phyloP scores from a whole-genome alignment of 2,113 vertebrate genomes.

The Meleagris gallopavo region DNA sequence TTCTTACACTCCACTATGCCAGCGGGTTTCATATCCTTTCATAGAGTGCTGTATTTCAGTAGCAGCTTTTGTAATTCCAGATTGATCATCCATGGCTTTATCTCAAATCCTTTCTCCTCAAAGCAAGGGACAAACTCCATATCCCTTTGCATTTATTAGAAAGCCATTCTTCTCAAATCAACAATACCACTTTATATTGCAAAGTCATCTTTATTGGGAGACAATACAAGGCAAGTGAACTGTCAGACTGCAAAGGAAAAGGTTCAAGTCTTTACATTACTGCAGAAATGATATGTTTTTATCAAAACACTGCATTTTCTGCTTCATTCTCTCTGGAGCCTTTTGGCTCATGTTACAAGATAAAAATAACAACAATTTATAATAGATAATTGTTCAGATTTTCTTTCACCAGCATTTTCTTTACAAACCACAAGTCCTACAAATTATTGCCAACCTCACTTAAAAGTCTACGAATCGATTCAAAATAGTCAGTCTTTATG shows the following conservation, averaged over 20 bases:
- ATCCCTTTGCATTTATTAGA: not conserved
- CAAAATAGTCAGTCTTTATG: not conserved
- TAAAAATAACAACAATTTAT: not conserved
- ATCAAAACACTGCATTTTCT: conserved; percentile 2
- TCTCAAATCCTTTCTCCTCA: not conserved
- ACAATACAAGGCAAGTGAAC: not conserved
- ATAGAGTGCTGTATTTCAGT: not conserved
- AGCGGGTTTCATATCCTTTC: not conserved
- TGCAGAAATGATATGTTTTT: not conserved
- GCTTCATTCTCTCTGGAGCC: not conserved
- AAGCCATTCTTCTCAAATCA: conserved; percentile 17
- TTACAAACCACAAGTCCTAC: not conserved
- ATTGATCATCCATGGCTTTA: conserved; percentile 7
- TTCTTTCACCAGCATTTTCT: not conserved
- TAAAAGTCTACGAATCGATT: not conserved
- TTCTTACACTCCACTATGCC: not conserved
- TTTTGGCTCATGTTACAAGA: not conserved
- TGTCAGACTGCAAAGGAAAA: conserved; percentile 9
- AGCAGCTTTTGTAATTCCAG: conserved; percentile 25
- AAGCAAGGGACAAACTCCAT: not conserved
- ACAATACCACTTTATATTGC: not conserved
- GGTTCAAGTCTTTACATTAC: not conserved
- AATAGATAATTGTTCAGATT: not conserved
- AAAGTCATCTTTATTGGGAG: not conserved
- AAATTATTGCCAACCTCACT: not conserved